These are phyloP conservation scores for Abrostola tripartita DNA, from an alignment of 2,888 invertebrate species.

Conservation along the genomic window DNA sequence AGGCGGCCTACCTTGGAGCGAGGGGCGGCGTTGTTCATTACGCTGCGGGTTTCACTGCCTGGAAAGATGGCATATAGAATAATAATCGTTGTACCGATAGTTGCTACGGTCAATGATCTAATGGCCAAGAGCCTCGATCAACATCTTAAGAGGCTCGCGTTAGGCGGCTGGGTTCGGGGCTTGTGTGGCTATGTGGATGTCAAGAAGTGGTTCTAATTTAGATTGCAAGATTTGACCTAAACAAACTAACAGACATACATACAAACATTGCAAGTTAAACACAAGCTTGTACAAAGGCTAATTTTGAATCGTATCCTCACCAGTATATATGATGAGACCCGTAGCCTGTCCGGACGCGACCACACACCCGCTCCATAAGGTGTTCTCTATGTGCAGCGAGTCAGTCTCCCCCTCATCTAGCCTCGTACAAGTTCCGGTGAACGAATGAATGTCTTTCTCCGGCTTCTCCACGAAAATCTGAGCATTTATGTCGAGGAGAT, in stretches of 20 bases:
- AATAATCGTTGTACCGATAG: too few relatives aligned
- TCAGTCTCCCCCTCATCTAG: slow-evolving; percentile 87
- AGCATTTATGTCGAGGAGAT: slow-evolving; percentile 94
- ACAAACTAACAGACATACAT: too few relatives aligned
- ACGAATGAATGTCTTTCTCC: slow-evolving; percentile 99
- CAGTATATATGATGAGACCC: slow-evolving; percentile 98
- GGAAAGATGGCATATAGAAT: slow-evolving; percentile 25
- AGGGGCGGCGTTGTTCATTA: slow-evolving; percentile 99
- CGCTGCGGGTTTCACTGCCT: slow-evolving; percentile 98
- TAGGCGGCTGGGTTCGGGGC: too few relatives aligned
- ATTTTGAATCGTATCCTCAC: slow-evolving; percentile 72
- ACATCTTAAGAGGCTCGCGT: too few relatives aligned
- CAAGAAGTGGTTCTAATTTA: too few relatives aligned
- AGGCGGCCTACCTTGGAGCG: slow-evolving; percentile 98
- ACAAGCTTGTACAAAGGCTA: too few relatives aligned
- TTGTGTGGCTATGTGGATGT: too few relatives aligned
- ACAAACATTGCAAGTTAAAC: too few relatives aligned
- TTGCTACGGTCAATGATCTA: too few relatives aligned
- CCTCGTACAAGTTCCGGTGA: slow-evolving; percentile 93
- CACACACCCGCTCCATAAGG: slow-evolving; percentile 99
- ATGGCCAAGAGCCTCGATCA: too few relatives aligned
- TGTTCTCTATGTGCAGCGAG: slow-evolving; percentile 98
- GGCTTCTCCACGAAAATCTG: slow-evolving; percentile 98
- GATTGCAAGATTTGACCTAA: too few relatives aligned
- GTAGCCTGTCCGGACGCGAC: slow-evolving; percentile 98